A percentile compares a stretch with the other conserved stretches of the same genome.
These are phyloP conservation scores for Melanotaenia nigrans DNA, from an alignment of 2,797 vertebrate genomes.

Conservation along the genomic window DNA sequence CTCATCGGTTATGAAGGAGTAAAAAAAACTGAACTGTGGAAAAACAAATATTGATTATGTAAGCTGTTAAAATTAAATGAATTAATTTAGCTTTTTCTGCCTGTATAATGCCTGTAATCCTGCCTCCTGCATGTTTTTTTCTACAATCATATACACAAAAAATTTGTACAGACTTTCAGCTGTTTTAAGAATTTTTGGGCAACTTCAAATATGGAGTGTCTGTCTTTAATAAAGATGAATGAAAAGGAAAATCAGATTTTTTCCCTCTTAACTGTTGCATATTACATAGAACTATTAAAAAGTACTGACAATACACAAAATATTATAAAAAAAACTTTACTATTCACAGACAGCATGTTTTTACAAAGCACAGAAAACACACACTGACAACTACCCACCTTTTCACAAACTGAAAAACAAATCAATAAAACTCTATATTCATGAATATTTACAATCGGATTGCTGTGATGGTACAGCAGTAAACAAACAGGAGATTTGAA, in stretches of 20 bases:
- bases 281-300: conserved; percentile 6
- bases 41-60: not conserved
- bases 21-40: conserved; percentile 17
- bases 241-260: conserved; percentile 27
- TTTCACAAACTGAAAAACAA: conserved; percentile 31
- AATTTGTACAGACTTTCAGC: conserved; percentile 20
- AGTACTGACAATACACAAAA: not conserved
- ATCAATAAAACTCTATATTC: conserved; percentile 19
- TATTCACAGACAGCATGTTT: conserved; percentile 22
- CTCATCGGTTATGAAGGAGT: conserved; percentile 17
- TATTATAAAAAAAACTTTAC: conserved; percentile 20
- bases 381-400: conserved; percentile 11
- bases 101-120: not conserved
- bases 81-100: not conserved
- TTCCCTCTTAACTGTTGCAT: conserved; percentile 11
- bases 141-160: not conserved
- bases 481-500: conserved; percentile 19
- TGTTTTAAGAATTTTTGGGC: not conserved
- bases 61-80: not conserved
- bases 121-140: not conserved
- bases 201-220: conserved; percentile 3
- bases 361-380: conserved; percentile 28
- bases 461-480: conserved; percentile 10
- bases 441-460: conserved; percentile 61
- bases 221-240: conserved; percentile 33